Base-by-base conservation (phyloP, 2,888 invertebrate species). In the Bombylius major region DNA sequence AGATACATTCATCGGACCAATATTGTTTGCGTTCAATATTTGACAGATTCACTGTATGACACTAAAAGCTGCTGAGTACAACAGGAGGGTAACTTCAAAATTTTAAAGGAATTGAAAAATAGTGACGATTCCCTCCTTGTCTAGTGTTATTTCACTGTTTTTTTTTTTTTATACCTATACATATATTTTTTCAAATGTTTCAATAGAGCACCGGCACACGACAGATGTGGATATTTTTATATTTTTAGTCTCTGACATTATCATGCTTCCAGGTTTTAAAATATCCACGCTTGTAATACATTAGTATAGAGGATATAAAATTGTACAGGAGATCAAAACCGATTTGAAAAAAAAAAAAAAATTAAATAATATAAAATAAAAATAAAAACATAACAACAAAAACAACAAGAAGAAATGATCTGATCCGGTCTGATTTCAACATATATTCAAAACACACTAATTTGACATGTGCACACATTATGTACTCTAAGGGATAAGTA, bases 101-200 rank as follows among this genome's bases (percentile, higher is more conserved):
- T 4, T 8, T 11, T 58, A 56, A 55, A 53, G 56, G 55, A 56
- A 39, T 51, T 53, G 49, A 55, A 58, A 58, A 51, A 53, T 55
- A 55, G 51, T 48, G 58, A 42, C 11, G 39, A 42, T 51, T 55
- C 58, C 58, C 58, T 56, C 53, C 55, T 33, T 42, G 34, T 53
- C 50, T 46, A 23, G 53, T 39, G 58, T 54, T 11, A 47, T 53
- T 55, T 53, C 39, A 9, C 4, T 4, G 11, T 39, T 34, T 34
- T 34, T 34, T 34, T 34, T 34, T 36, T 36, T 8, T 8, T 36
- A 7, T 36, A 8, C 8, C n/a, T n/a, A 36, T 42, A 11, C 39
- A 1, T 11, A 11, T 11, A 11, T 11, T 42, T 42, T 11, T 42
- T 11, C 11, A 11, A 42, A 42, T 42, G 12, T 42, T 42, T 42